Conservation (phyloP, 2,113 vertebrate species). For the Pionites leucogaster region DNA sequence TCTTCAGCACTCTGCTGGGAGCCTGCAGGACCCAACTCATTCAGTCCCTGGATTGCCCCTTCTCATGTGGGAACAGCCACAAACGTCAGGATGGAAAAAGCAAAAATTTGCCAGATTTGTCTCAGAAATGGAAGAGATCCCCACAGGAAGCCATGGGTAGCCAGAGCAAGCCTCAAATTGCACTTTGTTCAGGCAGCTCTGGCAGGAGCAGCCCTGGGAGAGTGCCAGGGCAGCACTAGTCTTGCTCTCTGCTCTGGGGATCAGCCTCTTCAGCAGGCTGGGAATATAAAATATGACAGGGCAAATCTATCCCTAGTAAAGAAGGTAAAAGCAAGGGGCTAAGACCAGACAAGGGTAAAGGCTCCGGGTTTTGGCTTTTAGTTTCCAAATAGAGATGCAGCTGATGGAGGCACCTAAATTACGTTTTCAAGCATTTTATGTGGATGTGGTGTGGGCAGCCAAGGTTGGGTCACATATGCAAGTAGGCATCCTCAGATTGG, state of each 20-base stretch:
- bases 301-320: neutral
- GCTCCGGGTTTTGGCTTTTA: neutral
- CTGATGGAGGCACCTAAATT: neutral
- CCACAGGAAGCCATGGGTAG: neutral
- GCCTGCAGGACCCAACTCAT: fast-evolving
- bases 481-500: neutral
- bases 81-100: neutral
- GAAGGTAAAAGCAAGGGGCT: neutral
- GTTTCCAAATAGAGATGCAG: neutral
- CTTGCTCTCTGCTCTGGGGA: neutral
- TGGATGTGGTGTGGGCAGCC: neutral
- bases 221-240: neutral
- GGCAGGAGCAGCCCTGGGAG: neutral
- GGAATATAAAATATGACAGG: neutral
- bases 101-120: neutral
- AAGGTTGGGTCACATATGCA: neutral
- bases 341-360: neutral
- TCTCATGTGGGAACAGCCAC: neutral
- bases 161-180: neutral
- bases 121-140: neutral
- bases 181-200: neutral
- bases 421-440: neutral
- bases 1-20: neutral
- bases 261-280: neutral
- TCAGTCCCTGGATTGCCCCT: neutral